Percentiles rank a stretch among this genome's conserved stretches.
These are phyloP conservation scores for Acanthacorydalis orientalis DNA, from an alignment of 2,888 invertebrate species.

Conservation along the genomic window DNA sequence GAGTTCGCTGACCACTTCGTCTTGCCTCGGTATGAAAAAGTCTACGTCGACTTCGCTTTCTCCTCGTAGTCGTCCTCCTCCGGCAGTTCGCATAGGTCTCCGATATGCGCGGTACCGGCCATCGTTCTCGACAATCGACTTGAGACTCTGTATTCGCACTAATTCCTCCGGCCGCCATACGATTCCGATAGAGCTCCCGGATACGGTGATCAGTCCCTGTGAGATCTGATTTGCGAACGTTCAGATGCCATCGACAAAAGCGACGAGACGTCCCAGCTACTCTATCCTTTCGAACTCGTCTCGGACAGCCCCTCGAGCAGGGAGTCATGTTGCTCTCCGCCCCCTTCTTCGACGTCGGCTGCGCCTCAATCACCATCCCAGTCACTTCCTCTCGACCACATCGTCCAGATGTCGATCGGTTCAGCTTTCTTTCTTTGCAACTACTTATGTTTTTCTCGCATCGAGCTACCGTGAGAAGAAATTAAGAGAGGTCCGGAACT, in stretches of 20 bases:
- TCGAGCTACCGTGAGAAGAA: too few relatives aligned
- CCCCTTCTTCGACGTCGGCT: constrained; percentile 16
- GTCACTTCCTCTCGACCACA: too few relatives aligned
- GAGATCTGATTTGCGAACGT: constrained; percentile 65
- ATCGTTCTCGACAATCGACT: constrained; percentile 14
- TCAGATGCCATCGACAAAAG: constrained; percentile 59
- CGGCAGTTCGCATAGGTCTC: constrained; percentile 59
- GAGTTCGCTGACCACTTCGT: constrained; percentile 43
- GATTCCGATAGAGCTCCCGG: constrained; percentile 69
- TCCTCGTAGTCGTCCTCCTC: constrained; percentile 47
- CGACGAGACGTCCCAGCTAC: constrained; percentile 59
- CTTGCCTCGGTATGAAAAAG: constrained; percentile 37
- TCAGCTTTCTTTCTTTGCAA: too few relatives aligned
- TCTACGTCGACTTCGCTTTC: constrained; percentile 24
- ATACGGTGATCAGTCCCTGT: constrained; percentile 57
- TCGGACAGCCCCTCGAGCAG: constrained; percentile 21
- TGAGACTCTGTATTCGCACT: constrained; percentile 31
- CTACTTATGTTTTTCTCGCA: too few relatives aligned
- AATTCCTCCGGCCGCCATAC: constrained; percentile 76
- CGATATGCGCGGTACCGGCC: constrained; percentile 48
- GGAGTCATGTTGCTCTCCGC: constrained; percentile 20
- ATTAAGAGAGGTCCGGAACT: constrained; percentile 19
- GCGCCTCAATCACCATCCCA: constrained; percentile 14
- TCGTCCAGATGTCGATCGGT: too few relatives aligned
- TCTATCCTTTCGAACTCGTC: constrained; percentile 18